These are phyloP conservation scores for Boloria euphrosyne DNA, from an alignment of 2,888 invertebrate genomes.

Conservation along the genomic window DNA sequence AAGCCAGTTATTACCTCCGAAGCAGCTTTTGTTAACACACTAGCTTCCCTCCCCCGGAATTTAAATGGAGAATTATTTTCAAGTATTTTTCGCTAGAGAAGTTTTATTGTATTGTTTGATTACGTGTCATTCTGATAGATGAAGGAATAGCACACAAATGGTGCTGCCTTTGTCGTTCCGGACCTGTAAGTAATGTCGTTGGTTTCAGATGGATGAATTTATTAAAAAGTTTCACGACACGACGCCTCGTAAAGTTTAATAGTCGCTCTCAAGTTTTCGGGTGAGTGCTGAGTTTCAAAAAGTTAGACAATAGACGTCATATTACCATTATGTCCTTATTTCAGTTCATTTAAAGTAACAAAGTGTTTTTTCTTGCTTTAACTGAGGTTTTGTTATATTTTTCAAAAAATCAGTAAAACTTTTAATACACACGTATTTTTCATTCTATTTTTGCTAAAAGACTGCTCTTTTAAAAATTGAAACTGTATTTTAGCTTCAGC, in stretches of 20 bases:
- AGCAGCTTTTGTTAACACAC: constrained; percentile 71
- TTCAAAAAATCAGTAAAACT: not conserved
- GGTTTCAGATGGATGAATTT: constrained; percentile 70
- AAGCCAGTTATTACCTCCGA: constrained; percentile 54
- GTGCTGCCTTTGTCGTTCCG: constrained; percentile 64
- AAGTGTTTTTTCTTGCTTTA: constrained; percentile 2
- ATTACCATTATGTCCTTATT: constrained; percentile 44
- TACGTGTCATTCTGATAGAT: constrained; percentile 80
- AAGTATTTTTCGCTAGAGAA: constrained; percentile 80
- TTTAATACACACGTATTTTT: constrained; percentile 10
- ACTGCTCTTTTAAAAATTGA: constrained; percentile 33
- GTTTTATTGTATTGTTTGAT: constrained; percentile 83
- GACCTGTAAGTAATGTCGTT: constrained; percentile 66
- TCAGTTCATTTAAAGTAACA: constrained; percentile 46
- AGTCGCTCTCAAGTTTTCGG: constrained; percentile 59
- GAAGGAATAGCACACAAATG: constrained; percentile 73
- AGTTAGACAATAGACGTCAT: constrained; percentile 57
- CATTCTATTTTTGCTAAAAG: constrained; percentile 18
- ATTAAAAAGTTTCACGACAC: constrained; percentile 72
- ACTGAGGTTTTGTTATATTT: constrained; percentile 6
- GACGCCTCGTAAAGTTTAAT: constrained; percentile 60
- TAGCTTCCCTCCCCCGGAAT: constrained; percentile 69
- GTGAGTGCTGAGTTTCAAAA: constrained; percentile 54
- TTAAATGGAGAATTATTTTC: constrained; percentile 82
- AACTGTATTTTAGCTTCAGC: constrained; percentile 30